These are phyloP conservation scores for Plutomurus gul DNA, from an alignment of 1,140 invertebrate genomes.

Conservation along the genomic window DNA sequence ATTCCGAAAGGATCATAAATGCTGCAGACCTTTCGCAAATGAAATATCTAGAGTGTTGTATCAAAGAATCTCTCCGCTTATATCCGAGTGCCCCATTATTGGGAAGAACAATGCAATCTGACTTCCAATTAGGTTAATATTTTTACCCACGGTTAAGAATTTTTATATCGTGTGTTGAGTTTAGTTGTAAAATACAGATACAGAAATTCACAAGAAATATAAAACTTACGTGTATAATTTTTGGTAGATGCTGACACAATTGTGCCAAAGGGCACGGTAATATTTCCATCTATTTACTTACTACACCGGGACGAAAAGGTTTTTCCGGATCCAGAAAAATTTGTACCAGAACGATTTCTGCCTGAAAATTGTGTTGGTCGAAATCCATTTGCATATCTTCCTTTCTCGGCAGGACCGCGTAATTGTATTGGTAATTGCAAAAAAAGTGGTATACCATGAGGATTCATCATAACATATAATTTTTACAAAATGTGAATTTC, in stretches of 20 bases:
- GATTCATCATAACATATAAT: too few relatives aligned
- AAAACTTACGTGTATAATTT: too few relatives aligned
- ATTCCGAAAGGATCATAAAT: too few relatives aligned
- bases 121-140: too few relatives aligned
- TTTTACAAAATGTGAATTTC: too few relatives aligned
- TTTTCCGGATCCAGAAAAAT: conserved; percentile 67
- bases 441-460: too few relatives aligned
- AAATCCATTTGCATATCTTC: conserved; percentile 46
- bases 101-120: too few relatives aligned
- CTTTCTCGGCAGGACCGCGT: conserved; percentile 61
- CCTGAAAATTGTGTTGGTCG: conserved; percentile 28
- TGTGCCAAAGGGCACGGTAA: conserved; percentile 55
- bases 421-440: conserved; percentile 60
- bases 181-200: too few relatives aligned
- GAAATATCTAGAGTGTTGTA: neutral
- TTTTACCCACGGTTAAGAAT: too few relatives aligned
- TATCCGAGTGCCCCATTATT: neutral
- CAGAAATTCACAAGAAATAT: too few relatives aligned
- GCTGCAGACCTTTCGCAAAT: neutral
- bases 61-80: neutral
- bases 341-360: conserved; percentile 63
- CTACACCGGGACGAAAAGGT: conserved; percentile 70
- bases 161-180: too few relatives aligned
- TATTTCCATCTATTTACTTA: conserved; percentile 62
- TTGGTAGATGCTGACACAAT: conserved; percentile 44